Base-by-base conservation (phyloP, 2,888 invertebrate genomes). In the Pseudococcus viburni region DNA sequence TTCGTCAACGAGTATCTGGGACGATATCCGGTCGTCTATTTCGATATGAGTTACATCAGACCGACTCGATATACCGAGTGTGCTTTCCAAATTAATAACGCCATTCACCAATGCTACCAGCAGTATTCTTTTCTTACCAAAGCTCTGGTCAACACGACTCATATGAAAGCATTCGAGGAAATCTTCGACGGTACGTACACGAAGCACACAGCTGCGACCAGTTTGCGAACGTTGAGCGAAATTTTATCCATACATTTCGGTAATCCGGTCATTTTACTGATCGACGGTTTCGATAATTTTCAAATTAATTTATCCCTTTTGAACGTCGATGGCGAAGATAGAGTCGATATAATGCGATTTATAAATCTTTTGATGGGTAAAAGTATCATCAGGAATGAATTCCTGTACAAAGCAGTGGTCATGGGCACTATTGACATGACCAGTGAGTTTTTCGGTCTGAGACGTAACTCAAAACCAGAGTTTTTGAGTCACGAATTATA, bases 1-100 rank as follows among this genome's bases (percentile, higher is more conserved):
- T 80, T 80, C n/a, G 1, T 80, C 0, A 19, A 80, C 17, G 19
- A 80, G n/a, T 80, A 42, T 46, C 12, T 26, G 42, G 80, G 80
- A 5, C 39, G 11, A 8, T 80, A 80, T 42, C 80, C 80, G 42
- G 80, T 80, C 42, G 46, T 80, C 0, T 80, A 80, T 80, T 42
- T 80, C 26, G 42, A 80, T 80, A 42, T 80, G 80, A 42, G 2
- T 0, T 17, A 39, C 42, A n/a, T 80, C 0, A 7, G 80, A 9
- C 68, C 68, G 68, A 73, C 68, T 26, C 68, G 68, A 33, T 73
- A 73, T 73, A 15, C 26, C 26, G 68, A 73, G 12, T 73, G 68
- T n/a, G 68, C 68, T n/a, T 73, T 26, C 33, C 68, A 73, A 33
- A 73, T 73, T 5, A 73, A 73, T 3, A 33, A 26, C 15, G 33